Conservation (phyloP, 1,140 invertebrate genomes). For the Trissolcus basalis region DNA sequence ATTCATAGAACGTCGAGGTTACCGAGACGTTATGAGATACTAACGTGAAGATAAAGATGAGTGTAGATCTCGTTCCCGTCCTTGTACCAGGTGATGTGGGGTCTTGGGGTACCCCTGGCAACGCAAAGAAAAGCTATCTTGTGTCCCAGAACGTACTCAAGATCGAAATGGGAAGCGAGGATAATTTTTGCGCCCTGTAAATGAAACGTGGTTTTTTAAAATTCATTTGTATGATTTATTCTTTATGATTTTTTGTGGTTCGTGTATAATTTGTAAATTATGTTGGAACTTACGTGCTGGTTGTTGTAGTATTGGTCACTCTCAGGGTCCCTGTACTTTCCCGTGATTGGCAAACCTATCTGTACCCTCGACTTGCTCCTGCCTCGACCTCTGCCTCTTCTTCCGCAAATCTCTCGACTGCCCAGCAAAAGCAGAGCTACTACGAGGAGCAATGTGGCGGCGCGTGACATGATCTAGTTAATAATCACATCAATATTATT, state of each 20-base stretch:
- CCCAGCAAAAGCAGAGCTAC: conserved; percentile 67
- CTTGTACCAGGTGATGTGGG: conserved; percentile 94
- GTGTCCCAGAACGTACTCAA: conserved; percentile 93
- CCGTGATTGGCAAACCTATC: conserved; percentile 89
- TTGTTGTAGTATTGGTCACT: conserved; percentile 92
- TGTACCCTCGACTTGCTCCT: conserved; percentile 86
- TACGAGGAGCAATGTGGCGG: conserved; percentile 67
- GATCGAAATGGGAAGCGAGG: conserved; percentile 93
- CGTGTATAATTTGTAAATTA: no score
- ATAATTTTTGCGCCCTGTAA: conserved; percentile 92
- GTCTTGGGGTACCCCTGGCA: conserved; percentile 88
- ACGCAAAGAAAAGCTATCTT: conserved; percentile 94
- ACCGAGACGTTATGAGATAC: conserved; percentile 63
- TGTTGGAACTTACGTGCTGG: conserved; percentile 86
- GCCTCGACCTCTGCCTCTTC: conserved; percentile 80
- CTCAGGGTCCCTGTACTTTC: conserved; percentile 90
- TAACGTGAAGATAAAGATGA: conserved; percentile 91
- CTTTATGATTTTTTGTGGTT: no score
- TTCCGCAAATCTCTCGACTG: conserved; percentile 64
- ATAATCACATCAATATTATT: not conserved
- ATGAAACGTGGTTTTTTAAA: not conserved
- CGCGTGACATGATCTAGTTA: conserved; percentile 66
- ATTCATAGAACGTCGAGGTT: not conserved
- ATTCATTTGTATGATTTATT: no score
- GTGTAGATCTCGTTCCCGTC: conserved; percentile 92